Evolutionary conservation across 2,888 invertebrate genomes (phyloP).

Genomic region (Xylota segnis): DNA sequence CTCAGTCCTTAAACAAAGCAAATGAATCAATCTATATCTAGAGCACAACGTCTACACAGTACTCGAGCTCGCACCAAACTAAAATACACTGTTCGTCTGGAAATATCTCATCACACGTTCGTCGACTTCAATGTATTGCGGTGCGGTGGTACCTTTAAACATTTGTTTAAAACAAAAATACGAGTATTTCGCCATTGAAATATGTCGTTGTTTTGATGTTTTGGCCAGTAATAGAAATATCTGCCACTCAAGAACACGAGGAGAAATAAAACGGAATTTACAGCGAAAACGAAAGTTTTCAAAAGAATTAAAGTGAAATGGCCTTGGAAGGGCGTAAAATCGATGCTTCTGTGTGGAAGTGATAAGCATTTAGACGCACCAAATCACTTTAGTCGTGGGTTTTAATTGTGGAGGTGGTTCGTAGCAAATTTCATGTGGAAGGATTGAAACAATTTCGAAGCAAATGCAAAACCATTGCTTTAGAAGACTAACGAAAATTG

Average conservation of each 20-base stretch:
- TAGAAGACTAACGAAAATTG: neutral
- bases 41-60: constrained; percentile 58
- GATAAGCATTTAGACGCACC: constrained; percentile 60
- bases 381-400: constrained; percentile 28
- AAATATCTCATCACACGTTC: constrained; percentile 51
- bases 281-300: constrained; percentile 46
- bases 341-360: constrained; percentile 58
- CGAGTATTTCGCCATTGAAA: constrained; percentile 34
- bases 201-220: constrained; percentile 56
- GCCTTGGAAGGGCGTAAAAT: constrained; percentile 70
- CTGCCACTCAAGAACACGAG: constrained; percentile 44
- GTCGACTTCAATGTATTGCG: neutral
- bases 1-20: neutral
- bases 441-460: constrained; percentile 36
- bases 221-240: constrained; percentile 21
- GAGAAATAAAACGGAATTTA: constrained; percentile 37
- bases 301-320: constrained; percentile 43
- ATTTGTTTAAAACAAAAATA: neutral
- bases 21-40: constrained; percentile 46
- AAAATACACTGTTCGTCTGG: constrained; percentile 30
- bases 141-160: constrained; percentile 2
- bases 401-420: constrained; percentile 60
- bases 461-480: constrained; percentile 15
- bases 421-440: constrained; percentile 19
- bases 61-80: constrained; percentile 61